Base-by-base conservation (phyloP, 2,888 invertebrate species). In the Epinotia demarniana region DNA sequence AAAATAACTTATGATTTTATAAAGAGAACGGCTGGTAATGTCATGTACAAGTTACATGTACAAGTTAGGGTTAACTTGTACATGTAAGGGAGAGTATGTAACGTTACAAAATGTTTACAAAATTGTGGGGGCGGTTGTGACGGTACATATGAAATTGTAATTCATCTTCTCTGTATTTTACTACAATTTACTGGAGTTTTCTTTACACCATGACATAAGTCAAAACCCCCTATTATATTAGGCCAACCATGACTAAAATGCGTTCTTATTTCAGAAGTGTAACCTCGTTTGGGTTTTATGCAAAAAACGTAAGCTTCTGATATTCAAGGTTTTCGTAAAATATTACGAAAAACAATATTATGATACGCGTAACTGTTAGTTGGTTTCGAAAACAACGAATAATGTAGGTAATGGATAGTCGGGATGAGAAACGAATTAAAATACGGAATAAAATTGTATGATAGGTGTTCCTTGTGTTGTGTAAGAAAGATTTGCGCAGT, bases 381-480 rank as follows among this genome's bases (percentile, higher is more conserved):
- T 53, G 64, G 75, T 71, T 71, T 75, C 49, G 27, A 61, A 67
- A 62, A 67, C 75, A 75, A 72, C 75, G 75, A 75, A 72, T 23
- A 27, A 64, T 13, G 18, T 55, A 66, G 43, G 27, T 58, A 19
- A 4, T 19, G 57, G 53, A 53, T 63, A 63, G 58, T 75, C 49
- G 69, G 60, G 57, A 57, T 46, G 61, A 63, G 53, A 74, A 69
- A 63, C 58, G 69, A 74, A 70, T 69, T 74, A 69, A 64, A 63
- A 64, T 19, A 64, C 53, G 39, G 43, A 64, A 55, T 63, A 63
- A 33, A 67, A 53, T 62, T 43, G 57, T 46, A 73, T 58, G 13
- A 18, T 46, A 70, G 70, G 70, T 64, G 74, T 75, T 75, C 75
- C 75, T 70, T 19, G 16, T 33, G 43, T 68, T 68, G 23, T 23